Evolutionary conservation across 2,888 invertebrate species (phyloP).

Genomic region (Pseudanteris insignis): DNA sequence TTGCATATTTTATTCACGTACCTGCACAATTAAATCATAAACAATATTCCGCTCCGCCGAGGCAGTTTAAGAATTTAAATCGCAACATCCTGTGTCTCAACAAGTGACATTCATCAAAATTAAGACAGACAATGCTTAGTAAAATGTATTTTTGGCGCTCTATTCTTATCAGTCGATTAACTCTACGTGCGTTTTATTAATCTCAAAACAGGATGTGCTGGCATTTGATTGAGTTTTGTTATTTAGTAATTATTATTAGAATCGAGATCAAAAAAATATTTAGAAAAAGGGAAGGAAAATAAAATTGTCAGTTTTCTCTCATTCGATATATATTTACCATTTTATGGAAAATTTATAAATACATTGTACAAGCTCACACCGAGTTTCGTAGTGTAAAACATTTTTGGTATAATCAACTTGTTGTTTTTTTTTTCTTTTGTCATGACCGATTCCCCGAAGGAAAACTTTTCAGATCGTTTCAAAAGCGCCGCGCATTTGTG

Average conservation of each 20-base stretch:
- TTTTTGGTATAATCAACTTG: slow-evolving; percentile 8
- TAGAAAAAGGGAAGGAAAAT: neutral
- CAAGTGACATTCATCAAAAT: slow-evolving; percentile 28
- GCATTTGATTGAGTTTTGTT: too few species aligned
- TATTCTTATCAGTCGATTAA: neutral
- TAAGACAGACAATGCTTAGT: slow-evolving; percentile 16
- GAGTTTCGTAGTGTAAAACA: slow-evolving; percentile 25
- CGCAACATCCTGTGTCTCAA: slow-evolving; percentile 23
- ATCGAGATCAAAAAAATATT: too few species aligned
- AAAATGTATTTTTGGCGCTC: neutral
- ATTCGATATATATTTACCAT: slow-evolving; percentile 27
- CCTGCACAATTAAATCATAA: slow-evolving; percentile 32
- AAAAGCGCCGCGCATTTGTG: slow-evolving; percentile 1
- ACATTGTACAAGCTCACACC: slow-evolving; percentile 35
- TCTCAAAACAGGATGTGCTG: too few species aligned
- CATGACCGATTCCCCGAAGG: slow-evolving; percentile 5
- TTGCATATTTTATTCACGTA: slow-evolving; percentile 13
- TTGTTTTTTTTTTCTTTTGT: slow-evolving; percentile 5
- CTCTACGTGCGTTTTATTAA: too few species aligned
- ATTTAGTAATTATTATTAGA: too few species aligned
- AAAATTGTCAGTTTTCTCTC: neutral
- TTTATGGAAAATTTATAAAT: slow-evolving; percentile 40
- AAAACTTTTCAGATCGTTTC: slow-evolving; percentile 1
- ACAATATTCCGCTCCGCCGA: slow-evolving; percentile 12
- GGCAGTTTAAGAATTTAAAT: slow-evolving; percentile 18